Evolutionary conservation across 92 coral and sea anemone species (phyloP).

Genomic region (Porites divaricata): DNA sequence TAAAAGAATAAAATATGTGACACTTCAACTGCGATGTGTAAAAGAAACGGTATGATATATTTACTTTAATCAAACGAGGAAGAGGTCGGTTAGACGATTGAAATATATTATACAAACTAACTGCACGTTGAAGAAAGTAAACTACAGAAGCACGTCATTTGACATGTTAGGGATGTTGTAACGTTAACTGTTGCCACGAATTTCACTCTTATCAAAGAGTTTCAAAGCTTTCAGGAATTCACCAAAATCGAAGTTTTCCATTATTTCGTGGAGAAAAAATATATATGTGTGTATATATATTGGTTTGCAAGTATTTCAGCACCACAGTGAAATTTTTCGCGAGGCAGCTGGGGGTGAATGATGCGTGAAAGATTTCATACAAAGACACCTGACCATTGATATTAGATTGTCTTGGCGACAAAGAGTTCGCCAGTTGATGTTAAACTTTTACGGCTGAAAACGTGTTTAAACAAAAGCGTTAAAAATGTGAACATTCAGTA

Average conservation of each 20-base stretch:
- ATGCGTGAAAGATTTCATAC: constrained; percentile 23
- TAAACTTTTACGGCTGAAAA: constrained; percentile 15
- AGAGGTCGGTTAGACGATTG: neutral
- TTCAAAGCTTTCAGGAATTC: neutral
- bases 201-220: too few species aligned
- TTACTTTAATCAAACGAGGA: constrained; percentile 12
- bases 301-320: neutral
- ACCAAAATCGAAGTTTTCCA: neutral
- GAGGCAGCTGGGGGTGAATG: constrained; percentile 33
- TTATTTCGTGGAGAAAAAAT: neutral
- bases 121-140: neutral
- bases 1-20: too few species aligned
- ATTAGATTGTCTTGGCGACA: constrained; percentile 22
- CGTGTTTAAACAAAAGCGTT: constrained; percentile 43
- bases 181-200: neutral
- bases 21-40: neutral
- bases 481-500: neutral
- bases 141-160: neutral
- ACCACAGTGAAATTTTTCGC: constrained; percentile 15
- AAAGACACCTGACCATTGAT: constrained; percentile 12
- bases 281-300: neutral
- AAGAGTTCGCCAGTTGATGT: constrained; percentile 24
- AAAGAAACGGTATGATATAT: constrained; percentile 32
- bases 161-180: neutral
- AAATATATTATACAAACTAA: neutral